Evolutionary conservation across 2,113 vertebrate species (phyloP).

Genomic region (Colaptes auratus): DNA sequence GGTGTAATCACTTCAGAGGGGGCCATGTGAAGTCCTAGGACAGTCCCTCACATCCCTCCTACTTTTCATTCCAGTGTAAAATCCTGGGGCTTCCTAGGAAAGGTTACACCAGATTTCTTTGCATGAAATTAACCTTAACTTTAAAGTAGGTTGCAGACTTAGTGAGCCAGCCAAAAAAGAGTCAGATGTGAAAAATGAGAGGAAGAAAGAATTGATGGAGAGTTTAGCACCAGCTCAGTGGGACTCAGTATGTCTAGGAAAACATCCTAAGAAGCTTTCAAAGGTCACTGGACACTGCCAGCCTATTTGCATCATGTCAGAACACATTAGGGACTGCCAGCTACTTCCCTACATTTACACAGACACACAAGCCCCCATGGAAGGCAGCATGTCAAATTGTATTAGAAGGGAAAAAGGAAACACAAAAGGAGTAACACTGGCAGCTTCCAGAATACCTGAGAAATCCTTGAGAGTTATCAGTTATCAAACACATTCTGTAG

Average conservation of each 20-base stretch:
- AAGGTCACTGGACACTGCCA: not conserved
- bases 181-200: slow-evolving; percentile 13
- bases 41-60: not conserved
- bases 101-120: not conserved
- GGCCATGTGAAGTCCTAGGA: not conserved
- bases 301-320: slow-evolving; percentile 29
- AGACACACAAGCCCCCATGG: not conserved
- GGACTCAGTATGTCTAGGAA: not conserved
- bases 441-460: not conserved
- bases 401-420: not conserved
- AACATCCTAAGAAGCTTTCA: not conserved
- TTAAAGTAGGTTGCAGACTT: not conserved
- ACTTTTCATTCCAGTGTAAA: not conserved
- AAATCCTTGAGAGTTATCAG: not conserved
- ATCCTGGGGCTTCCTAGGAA: not conserved
- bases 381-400: not conserved
- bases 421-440: not conserved
- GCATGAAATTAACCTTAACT: not conserved
- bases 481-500: not conserved
- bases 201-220: not conserved
- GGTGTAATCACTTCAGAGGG: not conserved
- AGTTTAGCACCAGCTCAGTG: not conserved
- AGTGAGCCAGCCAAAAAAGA: not conserved
- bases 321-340: not conserved
- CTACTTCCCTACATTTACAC: not conserved